phyloP scores from a whole-genome alignment of 2,797 vertebrate genomes.

The Gallirallus australis region DNA sequence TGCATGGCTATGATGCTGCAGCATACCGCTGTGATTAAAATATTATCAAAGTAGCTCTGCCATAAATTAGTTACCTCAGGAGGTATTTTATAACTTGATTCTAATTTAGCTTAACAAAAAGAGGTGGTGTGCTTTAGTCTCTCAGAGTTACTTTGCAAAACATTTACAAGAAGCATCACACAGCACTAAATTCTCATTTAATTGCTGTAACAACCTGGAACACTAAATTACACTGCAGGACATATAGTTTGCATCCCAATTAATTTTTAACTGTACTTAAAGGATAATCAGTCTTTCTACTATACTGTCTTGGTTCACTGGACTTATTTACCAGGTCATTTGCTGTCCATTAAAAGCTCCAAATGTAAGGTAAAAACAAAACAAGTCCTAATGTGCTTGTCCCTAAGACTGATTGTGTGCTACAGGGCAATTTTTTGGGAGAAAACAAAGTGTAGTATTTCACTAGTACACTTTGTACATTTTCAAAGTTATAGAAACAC shows the following conservation, averaged over 20 bases:
- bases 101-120: background rate
- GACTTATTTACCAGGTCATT: slow-evolving; percentile 33
- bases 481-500: background rate
- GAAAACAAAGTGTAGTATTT: background rate
- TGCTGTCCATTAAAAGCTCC: background rate
- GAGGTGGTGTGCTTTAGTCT: background rate
- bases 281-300: slow-evolving; percentile 34
- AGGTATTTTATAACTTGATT: background rate
- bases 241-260: background rate
- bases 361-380: background rate
- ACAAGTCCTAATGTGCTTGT: background rate
- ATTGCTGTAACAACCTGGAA: background rate
- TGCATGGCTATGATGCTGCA: background rate
- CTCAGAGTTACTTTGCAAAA: background rate
- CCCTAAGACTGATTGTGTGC: background rate
- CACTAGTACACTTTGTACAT: background rate
- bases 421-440: background rate
- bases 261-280: slow-evolving; percentile 44
- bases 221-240: background rate
- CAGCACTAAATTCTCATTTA: background rate
- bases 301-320: background rate
- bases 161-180: background rate
- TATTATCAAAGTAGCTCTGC: background rate
- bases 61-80: background rate
- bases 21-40: background rate